phyloP scores from a whole-genome alignment of 2,888 invertebrate genomes.

The Cordilura impudica region DNA sequence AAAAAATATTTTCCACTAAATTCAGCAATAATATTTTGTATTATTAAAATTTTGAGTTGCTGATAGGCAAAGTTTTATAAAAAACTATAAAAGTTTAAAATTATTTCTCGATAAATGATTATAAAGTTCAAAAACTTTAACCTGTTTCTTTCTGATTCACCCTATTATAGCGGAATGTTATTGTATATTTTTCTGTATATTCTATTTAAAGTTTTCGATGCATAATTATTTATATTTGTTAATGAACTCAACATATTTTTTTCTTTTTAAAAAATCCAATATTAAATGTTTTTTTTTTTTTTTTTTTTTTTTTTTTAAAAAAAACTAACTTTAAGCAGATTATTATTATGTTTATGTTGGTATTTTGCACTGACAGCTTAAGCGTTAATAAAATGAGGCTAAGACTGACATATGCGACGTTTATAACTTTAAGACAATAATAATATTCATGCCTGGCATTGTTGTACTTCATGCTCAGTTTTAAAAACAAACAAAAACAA shows the following conservation, averaged over 20 bases:
- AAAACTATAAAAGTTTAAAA: too few relatives aligned
- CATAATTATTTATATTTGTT: background rate
- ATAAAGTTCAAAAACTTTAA: too few relatives aligned
- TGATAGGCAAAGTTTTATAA: too few relatives aligned
- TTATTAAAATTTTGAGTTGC: too few relatives aligned
- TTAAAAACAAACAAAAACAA: background rate
- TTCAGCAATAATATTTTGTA: too few relatives aligned
- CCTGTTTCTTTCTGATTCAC: too few relatives aligned
- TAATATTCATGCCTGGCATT: conserved; percentile 26
- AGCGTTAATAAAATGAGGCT: conserved; percentile 59
- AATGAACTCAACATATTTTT: conserved; percentile 19
- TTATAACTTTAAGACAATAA: conserved; percentile 56
- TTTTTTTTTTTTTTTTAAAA: background rate
- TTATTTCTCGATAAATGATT: too few relatives aligned
- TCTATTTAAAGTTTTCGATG: background rate
- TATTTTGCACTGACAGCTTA: conserved; percentile 24
- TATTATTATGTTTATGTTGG: background rate
- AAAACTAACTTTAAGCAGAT: background rate
- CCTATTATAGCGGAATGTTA: too few relatives aligned
- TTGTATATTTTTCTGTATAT: too few relatives aligned
- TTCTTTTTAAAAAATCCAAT: background rate
- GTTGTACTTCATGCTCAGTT: conserved; percentile 19
- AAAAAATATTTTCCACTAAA: too few relatives aligned
- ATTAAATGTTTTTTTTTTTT: conserved; percentile 15
- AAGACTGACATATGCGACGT: conserved; percentile 58